A percentile compares a stretch with the other conserved stretches of the same genome.
Conservation (phyloP, 2,797 vertebrate species). For the Stomatorhinus walkeri region DNA sequence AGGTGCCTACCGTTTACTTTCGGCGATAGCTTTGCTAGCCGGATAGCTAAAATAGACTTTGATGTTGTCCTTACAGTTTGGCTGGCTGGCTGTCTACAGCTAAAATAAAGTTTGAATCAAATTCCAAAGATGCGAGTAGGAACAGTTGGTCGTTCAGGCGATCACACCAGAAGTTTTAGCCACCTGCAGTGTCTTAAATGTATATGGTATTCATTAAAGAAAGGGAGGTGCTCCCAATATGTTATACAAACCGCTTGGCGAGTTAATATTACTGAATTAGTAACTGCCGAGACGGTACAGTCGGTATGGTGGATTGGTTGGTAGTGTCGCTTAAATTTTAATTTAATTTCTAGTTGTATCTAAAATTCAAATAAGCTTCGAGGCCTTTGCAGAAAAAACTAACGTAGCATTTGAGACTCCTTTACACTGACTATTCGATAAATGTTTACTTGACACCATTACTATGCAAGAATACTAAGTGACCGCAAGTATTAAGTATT, state of each 20-base stretch:
- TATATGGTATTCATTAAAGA: not conserved
- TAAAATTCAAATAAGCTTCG: not conserved
- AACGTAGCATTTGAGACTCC: not conserved
- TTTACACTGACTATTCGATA: not conserved
- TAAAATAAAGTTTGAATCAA: not conserved
- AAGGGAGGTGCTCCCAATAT: not conserved
- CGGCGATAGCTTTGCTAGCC: not conserved
- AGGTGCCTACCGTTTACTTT: not conserved
- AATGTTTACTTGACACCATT: not conserved
- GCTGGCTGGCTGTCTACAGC: not conserved
- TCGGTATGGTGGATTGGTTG: not conserved
- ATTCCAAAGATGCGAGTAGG: not conserved
- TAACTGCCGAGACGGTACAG: not conserved
- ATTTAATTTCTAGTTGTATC: not conserved
- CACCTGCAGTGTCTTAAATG: not conserved
- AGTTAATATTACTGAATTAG: not conserved
- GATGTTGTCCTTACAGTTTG: not conserved
- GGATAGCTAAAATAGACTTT: not conserved
- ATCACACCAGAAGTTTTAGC: not conserved
- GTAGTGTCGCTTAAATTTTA: not conserved
- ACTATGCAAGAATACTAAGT: not conserved
- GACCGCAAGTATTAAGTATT: not conserved
- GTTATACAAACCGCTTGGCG: not conserved
- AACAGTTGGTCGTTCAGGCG: not conserved
- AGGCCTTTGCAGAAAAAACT: not conserved